Percentiles rank a stretch among this genome's conserved stretches.
Conservation (phyloP, 92 coral and sea anemone genomes). For the Desmophyllum pertusum region DNA sequence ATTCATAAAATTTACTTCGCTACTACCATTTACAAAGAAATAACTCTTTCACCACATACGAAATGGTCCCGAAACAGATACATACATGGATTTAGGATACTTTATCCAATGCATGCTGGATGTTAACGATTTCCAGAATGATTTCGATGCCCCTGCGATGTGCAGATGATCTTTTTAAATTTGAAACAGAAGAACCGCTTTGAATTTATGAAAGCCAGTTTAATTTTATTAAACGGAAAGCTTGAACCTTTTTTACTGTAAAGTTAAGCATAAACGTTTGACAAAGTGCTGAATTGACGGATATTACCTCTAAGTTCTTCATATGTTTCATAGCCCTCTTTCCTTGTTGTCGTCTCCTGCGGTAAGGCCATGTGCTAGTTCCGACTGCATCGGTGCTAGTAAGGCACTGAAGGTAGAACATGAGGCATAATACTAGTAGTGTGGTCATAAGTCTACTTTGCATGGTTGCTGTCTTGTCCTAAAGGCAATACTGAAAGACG, state of each 20-base stretch:
- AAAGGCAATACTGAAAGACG: neutral
- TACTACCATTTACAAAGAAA: too few relatives aligned
- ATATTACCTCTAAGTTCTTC: neutral
- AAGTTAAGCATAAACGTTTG: neutral
- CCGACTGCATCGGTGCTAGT: constrained; percentile 16
- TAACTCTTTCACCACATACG: too few relatives aligned
- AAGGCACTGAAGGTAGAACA: neutral
- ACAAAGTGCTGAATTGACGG: neutral
- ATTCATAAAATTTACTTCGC: too few relatives aligned
- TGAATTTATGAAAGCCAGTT: too few relatives aligned
- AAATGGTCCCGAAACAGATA: too few relatives aligned
- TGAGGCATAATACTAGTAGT: neutral
- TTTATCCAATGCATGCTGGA: too few relatives aligned
- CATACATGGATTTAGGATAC: too few relatives aligned
- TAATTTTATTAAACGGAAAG: too few relatives aligned
- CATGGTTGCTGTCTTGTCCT: neutral
- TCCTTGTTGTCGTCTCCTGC: neutral
- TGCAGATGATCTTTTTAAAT: neutral
- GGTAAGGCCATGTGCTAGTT: neutral
- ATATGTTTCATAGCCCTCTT: neutral
- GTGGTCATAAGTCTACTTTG: neutral
- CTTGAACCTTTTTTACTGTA: neutral
- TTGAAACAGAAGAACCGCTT: neutral
- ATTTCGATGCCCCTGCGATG: too few relatives aligned
- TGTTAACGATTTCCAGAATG: too few relatives aligned